Conservation (phyloP, 2,113 vertebrate species). For the Pelusios castaneus region DNA sequence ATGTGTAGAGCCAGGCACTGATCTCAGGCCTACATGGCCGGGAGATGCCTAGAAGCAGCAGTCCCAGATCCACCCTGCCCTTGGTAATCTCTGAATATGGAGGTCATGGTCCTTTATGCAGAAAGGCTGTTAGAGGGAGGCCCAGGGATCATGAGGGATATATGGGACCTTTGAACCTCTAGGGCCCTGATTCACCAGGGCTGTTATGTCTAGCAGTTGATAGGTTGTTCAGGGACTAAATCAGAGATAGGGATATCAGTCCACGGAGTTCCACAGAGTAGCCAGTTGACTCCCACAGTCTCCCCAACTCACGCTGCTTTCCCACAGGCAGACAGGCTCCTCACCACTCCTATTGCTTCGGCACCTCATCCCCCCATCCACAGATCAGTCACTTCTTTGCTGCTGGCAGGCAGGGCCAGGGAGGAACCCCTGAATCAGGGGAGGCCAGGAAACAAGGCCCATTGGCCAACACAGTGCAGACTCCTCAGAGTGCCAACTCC, state of each 20-base stretch:
- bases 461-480: neutral
- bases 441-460: neutral
- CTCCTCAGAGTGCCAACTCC: neutral
- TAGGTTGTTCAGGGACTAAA: no score
- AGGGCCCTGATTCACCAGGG: no score
- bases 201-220: no score
- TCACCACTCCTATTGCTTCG: no score
- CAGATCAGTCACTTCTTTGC: no score
- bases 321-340: no score
- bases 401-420: neutral
- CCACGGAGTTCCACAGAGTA: no score
- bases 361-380: no score
- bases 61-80: neutral
- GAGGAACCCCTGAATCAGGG: neutral
- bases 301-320: no score
- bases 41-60: neutral
- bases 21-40: neutral
- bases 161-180: neutral
- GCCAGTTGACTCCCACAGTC: no score
- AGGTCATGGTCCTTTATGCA: neutral
- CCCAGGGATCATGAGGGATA: neutral
- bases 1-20: neutral
- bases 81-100: neutral
- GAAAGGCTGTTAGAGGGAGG: neutral
- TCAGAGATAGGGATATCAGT: no score